phyloP scores from a whole-genome alignment of 2,888 invertebrate genomes.

The Pseudococcus longispinus region DNA sequence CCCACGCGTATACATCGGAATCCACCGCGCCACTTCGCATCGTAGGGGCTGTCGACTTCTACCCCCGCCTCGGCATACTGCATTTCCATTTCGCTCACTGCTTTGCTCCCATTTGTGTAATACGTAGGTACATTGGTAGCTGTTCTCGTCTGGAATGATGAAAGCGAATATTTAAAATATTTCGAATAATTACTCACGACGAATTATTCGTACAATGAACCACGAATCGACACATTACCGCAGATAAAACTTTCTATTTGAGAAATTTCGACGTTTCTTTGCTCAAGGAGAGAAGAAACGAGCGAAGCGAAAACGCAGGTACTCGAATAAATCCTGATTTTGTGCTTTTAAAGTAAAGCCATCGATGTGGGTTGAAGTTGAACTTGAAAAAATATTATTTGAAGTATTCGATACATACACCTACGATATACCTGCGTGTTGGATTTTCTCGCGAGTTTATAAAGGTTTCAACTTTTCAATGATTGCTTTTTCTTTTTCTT shows the following conservation, averaged over 20 bases:
- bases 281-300: not conserved
- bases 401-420: not conserved
- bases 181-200: not conserved
- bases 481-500: too few relatives aligned
- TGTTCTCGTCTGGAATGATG: not conserved
- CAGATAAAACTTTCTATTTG: not conserved
- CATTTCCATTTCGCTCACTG: not conserved
- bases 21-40: not conserved
- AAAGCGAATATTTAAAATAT: not conserved
- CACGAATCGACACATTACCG: not conserved
- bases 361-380: not conserved
- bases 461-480: not conserved
- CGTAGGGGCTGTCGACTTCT: not conserved
- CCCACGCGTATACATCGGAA: constrained; percentile 19
- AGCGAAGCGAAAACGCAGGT: not conserved
- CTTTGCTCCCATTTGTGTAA: not conserved
- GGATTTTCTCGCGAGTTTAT: not conserved
- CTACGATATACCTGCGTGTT: not conserved
- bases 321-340: not conserved
- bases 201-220: not conserved
- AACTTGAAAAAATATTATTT: not conserved
- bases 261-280: not conserved
- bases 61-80: not conserved
- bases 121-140: not conserved
- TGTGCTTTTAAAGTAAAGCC: not conserved